These are phyloP conservation scores for Endomychus coccineus DNA, from an alignment of 2,888 invertebrate species.

Conservation along the genomic window DNA sequence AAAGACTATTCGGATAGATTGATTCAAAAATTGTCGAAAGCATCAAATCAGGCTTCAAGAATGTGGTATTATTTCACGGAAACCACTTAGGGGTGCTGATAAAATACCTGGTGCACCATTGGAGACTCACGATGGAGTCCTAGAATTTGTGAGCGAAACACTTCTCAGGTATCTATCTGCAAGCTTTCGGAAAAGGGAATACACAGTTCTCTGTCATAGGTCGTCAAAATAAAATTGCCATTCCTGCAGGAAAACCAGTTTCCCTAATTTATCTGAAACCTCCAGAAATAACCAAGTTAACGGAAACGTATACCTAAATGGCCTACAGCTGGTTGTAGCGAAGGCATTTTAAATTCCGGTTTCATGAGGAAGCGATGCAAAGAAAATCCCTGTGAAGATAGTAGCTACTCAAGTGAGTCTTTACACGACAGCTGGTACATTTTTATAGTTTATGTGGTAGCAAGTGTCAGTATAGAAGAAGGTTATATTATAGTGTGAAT, in stretches of 20 bases:
- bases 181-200: slow-evolving; percentile 2
- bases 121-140: slow-evolving; percentile 2
- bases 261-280: slow-evolving; percentile 8
- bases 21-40: background rate
- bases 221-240: slow-evolving; percentile 10
- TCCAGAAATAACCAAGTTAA: slow-evolving; percentile 2
- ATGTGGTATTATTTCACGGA: slow-evolving; percentile 6
- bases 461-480: too few species aligned
- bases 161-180: slow-evolving; percentile 6
- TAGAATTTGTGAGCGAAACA: slow-evolving; percentile 7
- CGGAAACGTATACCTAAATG: background rate
- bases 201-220: slow-evolving; percentile 6
- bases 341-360: slow-evolving; percentile 7
- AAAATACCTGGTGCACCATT: background rate
- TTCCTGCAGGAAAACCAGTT: slow-evolving; percentile 8
- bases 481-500: too few species aligned
- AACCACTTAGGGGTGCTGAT: slow-evolving; percentile 4
- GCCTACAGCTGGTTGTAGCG: slow-evolving; percentile 9
- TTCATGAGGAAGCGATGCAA: too few species aligned
- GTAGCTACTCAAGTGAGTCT: too few species aligned
- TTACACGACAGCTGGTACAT: too few species aligned
- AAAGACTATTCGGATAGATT: too few species aligned
- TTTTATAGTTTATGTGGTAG: too few species aligned
- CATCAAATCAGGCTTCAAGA: slow-evolving; percentile 1
- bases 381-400: too few species aligned